Conservation (phyloP, 2,113 vertebrate species). For the Urocolius indicus region DNA sequence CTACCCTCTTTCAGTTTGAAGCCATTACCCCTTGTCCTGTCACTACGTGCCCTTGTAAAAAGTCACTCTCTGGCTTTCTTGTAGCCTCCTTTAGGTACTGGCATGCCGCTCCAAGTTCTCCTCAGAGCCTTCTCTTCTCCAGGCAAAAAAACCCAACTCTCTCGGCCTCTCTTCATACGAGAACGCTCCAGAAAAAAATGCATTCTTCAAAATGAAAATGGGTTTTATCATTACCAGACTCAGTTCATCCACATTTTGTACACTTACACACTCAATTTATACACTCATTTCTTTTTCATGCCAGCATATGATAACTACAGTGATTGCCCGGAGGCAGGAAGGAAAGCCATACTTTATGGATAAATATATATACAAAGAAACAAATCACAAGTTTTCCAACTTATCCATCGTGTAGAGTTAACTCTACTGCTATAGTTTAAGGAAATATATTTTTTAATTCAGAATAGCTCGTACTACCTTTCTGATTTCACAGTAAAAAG, state of each 20-base stretch:
- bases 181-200: background rate
- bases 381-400: background rate
- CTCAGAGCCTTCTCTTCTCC: no score
- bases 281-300: background rate
- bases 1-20: no score
- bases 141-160: no score
- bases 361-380: background rate
- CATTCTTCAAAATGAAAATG: background rate
- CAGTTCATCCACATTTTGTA: background rate
- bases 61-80: no score
- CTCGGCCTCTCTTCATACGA: no score
- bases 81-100: no score
- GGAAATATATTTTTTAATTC: background rate
- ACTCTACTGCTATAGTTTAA: background rate
- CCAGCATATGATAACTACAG: background rate
- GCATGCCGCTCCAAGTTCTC: no score
- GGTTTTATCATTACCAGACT: background rate
- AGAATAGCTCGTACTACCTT: background rate
- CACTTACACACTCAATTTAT: background rate
- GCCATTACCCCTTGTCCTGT: no score
- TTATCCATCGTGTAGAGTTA: background rate
- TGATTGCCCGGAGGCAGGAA: background rate
- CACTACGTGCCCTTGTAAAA: no score
- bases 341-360: background rate
- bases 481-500: background rate